Evolutionary conservation across 2,888 invertebrate genomes (phyloP), one percentile per base, ranked within the genome.

Genomic region (Netelia inedita): DNA sequence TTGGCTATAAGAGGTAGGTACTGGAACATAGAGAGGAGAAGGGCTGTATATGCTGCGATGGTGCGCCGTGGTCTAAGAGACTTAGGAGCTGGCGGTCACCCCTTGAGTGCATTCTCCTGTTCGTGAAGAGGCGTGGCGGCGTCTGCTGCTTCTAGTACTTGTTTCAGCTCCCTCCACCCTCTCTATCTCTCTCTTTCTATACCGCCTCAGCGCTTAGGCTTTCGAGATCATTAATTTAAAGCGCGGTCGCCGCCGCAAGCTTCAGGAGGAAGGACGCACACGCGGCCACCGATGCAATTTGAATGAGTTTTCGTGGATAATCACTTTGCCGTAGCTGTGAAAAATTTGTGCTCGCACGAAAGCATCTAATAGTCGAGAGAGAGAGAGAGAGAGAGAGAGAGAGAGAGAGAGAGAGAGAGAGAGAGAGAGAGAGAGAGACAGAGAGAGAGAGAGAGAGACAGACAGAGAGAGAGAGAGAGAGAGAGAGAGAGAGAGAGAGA

Each of bases 31-130:
- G 63, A 85, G 85, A 87, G 86, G 84, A 86, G 73, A 66, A 57
- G 65, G 74, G 43, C 68, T 14, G 41, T 72, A 72, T 65, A 84
- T 87, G 88, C 85, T 86, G 89, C 68, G 79, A 88, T 88, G 89
- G 90, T 89, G 89, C 90, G 89, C 90, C 90, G 90, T 90, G 92
- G 91, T 93, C 91, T 92, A 91, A 91, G 91, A 92, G 93, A 93
- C 93, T 93, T 93, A 92, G 92, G 91, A 91, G 91, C 90, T 92
- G 89, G 92, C 90, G 93, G 93, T 93, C 92, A 92, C 92, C 92
- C 90, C 91, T 90, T 92, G 92, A 93, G 93, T 93, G 93, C 93
- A 93, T 93, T 93, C 92, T 92, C 92, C 91, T 93, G 93, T 93
- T 93, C 91, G 89, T 89, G 87, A 88, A 89, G 50, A 85, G 79